Evolutionary conservation across 2,888 invertebrate species (phyloP).

Genomic region (Pyrgus malvae): DNA sequence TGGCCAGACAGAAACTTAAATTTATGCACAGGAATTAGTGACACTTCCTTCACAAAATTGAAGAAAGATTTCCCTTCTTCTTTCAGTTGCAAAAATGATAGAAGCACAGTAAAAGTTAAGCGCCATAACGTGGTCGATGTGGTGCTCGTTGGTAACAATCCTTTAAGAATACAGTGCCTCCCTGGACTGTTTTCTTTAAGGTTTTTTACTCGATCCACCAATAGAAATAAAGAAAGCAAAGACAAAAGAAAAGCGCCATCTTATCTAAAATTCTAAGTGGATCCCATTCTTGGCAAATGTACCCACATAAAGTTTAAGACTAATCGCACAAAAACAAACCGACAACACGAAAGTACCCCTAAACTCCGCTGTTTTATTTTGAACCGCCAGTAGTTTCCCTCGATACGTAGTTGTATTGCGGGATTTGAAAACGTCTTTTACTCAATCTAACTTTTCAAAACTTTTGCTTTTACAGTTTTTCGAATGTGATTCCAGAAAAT

Average conservation of each 20-base stretch:
- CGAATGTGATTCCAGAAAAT: slow-evolving; percentile 4
- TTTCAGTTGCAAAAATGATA: too few relatives aligned
- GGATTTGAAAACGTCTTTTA: not conserved
- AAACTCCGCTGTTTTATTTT: not conserved
- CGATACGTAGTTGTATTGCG: not conserved
- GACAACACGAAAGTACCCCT: slow-evolving; percentile 3
- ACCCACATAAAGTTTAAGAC: slow-evolving; percentile 18
- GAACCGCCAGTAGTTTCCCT: not conserved
- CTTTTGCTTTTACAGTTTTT: slow-evolving; percentile 11
- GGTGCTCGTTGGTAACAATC: too few relatives aligned
- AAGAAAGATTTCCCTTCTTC: too few relatives aligned
- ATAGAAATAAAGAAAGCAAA: not conserved
- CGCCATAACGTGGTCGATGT: too few relatives aligned
- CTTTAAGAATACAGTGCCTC: too few relatives aligned
- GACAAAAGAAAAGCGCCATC: not conserved
- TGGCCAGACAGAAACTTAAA: too few relatives aligned
- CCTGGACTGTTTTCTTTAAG: not conserved
- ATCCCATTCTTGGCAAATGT: not conserved
- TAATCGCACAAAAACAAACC: slow-evolving; percentile 14
- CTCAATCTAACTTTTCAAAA: slow-evolving; percentile 20
- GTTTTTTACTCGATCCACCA: too few relatives aligned
- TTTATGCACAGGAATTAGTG: too few relatives aligned
- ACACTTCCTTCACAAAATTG: too few relatives aligned
- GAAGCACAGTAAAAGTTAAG: too few relatives aligned
- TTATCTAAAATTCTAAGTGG: slow-evolving; percentile 8